A percentile compares a stretch with the other conserved stretches of the same genome.
Conservation (phyloP, 2,888 invertebrate species). For the Agrochola macilenta region DNA sequence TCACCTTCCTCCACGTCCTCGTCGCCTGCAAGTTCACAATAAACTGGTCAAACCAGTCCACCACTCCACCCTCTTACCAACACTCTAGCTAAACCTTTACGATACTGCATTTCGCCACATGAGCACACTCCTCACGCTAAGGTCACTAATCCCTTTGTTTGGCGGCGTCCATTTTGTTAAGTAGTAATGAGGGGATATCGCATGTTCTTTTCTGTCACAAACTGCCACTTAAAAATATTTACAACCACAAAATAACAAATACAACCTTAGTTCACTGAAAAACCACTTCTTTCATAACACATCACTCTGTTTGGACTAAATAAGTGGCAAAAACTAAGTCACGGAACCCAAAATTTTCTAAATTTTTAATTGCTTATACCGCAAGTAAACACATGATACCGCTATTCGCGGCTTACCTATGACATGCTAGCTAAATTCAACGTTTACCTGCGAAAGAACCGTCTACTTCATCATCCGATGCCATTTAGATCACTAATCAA, state of each 20-base stretch:
- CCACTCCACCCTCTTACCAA: conserved; percentile 75
- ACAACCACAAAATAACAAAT: conserved; percentile 86
- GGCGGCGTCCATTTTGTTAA: conserved; percentile 95
- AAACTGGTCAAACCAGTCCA: conserved; percentile 86
- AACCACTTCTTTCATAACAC: conserved; percentile 66
- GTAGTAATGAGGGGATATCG: conserved; percentile 93
- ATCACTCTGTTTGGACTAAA: conserved; percentile 60
- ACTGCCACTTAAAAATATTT: conserved; percentile 90
- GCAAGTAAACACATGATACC: conserved; percentile 91
- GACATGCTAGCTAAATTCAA: conserved; percentile 89
- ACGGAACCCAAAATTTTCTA: conserved; percentile 80
- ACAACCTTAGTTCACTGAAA: conserved; percentile 74
- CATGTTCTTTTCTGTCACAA: conserved; percentile 92
- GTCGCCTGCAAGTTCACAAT: conserved; percentile 89
- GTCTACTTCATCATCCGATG: conserved; percentile 96
- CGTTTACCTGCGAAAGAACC: conserved; percentile 96
- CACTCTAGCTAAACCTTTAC: conserved; percentile 73
- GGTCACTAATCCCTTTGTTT: conserved; percentile 94
- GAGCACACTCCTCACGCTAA: conserved; percentile 87
- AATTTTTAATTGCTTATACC: conserved; percentile 90
- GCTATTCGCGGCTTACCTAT: conserved; percentile 91
- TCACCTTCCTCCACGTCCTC: conserved; percentile 94
- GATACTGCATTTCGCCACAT: conserved; percentile 75
- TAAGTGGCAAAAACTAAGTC: conserved; percentile 64
- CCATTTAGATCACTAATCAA: conserved; percentile 91